Evolutionary conservation across 2,888 invertebrate species (phyloP).

Genomic region (Mythimna ferrago): DNA sequence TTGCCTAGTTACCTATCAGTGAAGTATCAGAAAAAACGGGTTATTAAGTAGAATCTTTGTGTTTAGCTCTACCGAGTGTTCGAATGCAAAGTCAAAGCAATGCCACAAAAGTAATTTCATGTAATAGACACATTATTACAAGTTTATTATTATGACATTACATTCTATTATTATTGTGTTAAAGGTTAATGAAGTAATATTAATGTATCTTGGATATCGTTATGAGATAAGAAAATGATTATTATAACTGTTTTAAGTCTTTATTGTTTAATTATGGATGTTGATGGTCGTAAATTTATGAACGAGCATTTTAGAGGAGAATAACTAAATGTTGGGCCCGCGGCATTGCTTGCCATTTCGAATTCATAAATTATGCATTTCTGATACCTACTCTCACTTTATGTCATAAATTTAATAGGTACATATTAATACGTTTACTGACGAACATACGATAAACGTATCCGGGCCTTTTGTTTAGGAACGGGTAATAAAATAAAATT

Average conservation of each 20-base stretch:
- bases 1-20: neutral
- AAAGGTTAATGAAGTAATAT: conserved; percentile 59
- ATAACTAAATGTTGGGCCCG: neutral
- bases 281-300: conserved; percentile 10
- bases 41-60: neutral
- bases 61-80: neutral
- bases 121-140: conserved; percentile 23
- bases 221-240: conserved; percentile 19
- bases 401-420: neutral
- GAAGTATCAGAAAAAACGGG: neutral
- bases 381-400: neutral
- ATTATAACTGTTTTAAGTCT: conserved; percentile 24
- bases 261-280: conserved; percentile 32
- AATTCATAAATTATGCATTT: neutral
- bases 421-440: no score
- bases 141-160: conserved; percentile 44
- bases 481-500: no score
- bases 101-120: conserved; percentile 9
- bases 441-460: no score
- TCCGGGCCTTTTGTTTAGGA: no score
- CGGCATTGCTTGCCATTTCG: conserved; percentile 2
- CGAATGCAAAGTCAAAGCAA: conserved; percentile 1
- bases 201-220: conserved; percentile 45
- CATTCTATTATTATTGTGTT: conserved; percentile 29
- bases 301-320: conserved; percentile 1